Evolutionary conservation across 2,113 vertebrate genomes (phyloP).

Genomic region (Oreochromis niloticus): DNA sequence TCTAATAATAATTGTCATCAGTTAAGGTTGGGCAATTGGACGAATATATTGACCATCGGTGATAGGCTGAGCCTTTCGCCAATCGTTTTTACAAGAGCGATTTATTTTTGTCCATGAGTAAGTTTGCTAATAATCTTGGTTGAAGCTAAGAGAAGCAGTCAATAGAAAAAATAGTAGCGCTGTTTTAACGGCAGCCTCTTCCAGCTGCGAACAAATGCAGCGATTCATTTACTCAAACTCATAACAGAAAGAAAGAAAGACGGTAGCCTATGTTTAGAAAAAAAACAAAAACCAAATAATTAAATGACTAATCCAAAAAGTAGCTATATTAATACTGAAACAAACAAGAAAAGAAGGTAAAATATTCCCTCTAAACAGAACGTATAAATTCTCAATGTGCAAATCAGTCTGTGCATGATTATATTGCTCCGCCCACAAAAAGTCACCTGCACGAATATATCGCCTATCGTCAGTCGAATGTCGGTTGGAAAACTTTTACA

Average conservation of each 20-base stretch:
- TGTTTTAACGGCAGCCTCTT: rapidly evolving
- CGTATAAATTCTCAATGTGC: no score
- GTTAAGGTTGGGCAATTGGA: rapidly evolving
- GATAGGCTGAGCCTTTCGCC: rapidly evolving
- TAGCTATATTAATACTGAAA: background rate
- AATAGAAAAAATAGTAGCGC: rapidly evolving
- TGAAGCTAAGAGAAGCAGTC: background rate
- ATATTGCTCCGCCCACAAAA: background rate
- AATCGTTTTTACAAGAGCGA: background rate
- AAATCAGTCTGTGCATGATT: background rate
- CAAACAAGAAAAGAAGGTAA: rapidly evolving
- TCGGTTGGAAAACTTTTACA: rapidly evolving
- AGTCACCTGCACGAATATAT: rapidly evolving
- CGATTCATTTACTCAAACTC: background rate
- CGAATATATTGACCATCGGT: background rate
- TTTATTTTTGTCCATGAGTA: rapidly evolving
- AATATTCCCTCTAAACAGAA: background rate
- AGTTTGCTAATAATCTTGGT: background rate
- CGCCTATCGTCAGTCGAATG: rapidly evolving
- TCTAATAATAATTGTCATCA: background rate
- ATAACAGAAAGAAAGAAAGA: background rate
- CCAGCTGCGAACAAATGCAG: background rate
- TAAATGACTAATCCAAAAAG: background rate
- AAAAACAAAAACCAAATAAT: rapidly evolving
- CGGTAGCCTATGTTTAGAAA: background rate